Base-by-base conservation (phyloP, 2,113 vertebrate species). In the Numida meleagris region DNA sequence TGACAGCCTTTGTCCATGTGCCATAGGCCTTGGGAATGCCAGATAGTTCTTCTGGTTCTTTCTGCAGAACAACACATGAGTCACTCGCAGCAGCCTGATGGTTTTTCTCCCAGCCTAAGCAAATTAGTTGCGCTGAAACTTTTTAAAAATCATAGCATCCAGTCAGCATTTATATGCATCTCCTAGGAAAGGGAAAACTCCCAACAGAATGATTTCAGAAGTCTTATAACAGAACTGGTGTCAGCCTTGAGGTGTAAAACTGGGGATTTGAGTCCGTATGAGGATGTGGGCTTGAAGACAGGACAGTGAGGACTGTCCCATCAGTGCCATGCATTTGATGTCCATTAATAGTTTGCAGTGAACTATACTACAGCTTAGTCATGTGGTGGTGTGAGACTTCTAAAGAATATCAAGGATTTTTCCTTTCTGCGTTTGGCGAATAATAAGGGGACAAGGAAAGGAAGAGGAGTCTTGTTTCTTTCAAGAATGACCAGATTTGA, bases 61-160 rank as follows among this genome's bases (percentile, higher is more conserved):
- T 14, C 33, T 63, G 75, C 13, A 12, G 71, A 43, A 25, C 40
- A 2, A 9, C 9, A 7, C 12, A 3, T 6, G 16, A 31, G 46
- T 48, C 14, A 7, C 38, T 27, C 33, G 12, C 67, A 24, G 67
- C 71, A 88, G 71, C 59, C 51, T 13, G 24, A 3, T 15, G 33
- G 42, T 18, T 20, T 55, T 13, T 4, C 31, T 21, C 53, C 29
- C 66, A 42, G 45, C 55, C 51, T 7, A 6, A 38, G 80, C 67
- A 24, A 34, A 4, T 31, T 7, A 33, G 34, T 68, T 10, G 0
- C 4, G 1, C 34, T 5, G n/a, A 13, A 45, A 8, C 45, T 16
- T 34, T 4, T 10, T 3, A 1, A 27, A 55, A 72, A 46, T 3
- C 2, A 0, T 1, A 24, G 48, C 14, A 53, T 23, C 15, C 77